Percentiles rank a stretch among this genome's conserved stretches.
phyloP scores from a whole-genome alignment of 2,113 vertebrate genomes.

The Antechinus flavipes region DNA sequence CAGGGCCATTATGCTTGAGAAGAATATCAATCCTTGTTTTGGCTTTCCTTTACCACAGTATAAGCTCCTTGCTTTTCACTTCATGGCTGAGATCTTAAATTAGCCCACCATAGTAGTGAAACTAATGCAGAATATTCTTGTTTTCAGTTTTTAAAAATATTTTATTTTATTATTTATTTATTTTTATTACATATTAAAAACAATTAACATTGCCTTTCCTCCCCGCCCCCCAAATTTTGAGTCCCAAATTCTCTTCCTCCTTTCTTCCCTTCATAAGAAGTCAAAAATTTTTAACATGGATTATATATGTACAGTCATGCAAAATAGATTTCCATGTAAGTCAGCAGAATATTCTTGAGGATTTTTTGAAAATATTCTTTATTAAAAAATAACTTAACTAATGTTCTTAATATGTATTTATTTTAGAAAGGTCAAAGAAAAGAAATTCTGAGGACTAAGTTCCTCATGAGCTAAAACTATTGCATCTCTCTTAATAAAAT shows the following conservation, averaged over 20 bases:
- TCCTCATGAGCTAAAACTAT: not conserved
- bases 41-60: not conserved
- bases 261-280: too few species aligned
- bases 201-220: too few species aligned
- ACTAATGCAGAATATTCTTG: not conserved
- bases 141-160: too few species aligned
- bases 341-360: not conserved
- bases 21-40: not conserved
- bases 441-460: slow-evolving; percentile 26
- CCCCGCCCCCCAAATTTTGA: too few species aligned
- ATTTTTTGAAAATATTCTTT: not conserved
- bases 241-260: too few species aligned
- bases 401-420: not conserved
- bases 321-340: too few species aligned
- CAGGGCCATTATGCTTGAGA: not conserved
- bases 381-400: not conserved
- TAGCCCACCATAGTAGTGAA: not conserved
- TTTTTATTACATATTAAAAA: too few species aligned
- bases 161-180: too few species aligned
- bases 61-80: not conserved
- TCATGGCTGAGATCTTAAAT: not conserved
- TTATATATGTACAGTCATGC: too few species aligned
- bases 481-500: not conserved
- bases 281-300: too few species aligned
- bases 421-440: slow-evolving; percentile 32